Conservation (phyloP, 2,888 invertebrate species). For the Platerodrilus igneus region DNA sequence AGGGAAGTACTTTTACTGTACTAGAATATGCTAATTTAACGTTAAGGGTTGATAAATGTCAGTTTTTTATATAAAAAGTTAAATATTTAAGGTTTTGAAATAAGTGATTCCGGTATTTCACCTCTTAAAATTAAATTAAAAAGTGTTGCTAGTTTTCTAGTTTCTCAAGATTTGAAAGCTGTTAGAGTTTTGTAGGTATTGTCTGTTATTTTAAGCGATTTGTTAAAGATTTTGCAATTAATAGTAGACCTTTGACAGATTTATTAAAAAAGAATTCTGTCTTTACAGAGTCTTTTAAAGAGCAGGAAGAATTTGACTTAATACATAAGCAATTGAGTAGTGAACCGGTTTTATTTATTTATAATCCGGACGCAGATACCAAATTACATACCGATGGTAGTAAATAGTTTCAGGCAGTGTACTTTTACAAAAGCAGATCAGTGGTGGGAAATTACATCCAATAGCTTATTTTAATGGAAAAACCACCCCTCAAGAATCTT, state of each 20-base stretch:
- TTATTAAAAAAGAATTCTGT: conserved; percentile 24
- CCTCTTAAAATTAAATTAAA: conserved; percentile 4
- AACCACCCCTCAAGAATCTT: conserved; percentile 6
- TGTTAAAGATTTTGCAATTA: conserved; percentile 26
- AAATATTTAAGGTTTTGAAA: conserved; percentile 37
- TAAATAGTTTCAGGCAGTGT: conserved; percentile 27
- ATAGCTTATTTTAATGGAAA: conserved; percentile 11
- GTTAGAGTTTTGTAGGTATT: conserved; percentile 27
- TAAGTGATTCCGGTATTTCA: conserved; percentile 26
- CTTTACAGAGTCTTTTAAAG: conserved; percentile 23
- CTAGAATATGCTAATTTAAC: conserved; percentile 6
- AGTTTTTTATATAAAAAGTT: conserved; percentile 31
- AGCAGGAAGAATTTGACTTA: conserved; percentile 24
- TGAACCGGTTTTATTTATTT: conserved; percentile 29
- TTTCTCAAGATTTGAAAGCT: conserved; percentile 2
- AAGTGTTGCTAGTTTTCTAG: too few species aligned
- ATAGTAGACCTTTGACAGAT: conserved; percentile 25
- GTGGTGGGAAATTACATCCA: conserved; percentile 5
- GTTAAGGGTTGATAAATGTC: conserved; percentile 24
- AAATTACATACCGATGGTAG: conserved; percentile 30
- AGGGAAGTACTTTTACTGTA: too few species aligned
- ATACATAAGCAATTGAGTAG: conserved; percentile 20
- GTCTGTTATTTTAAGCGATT: too few species aligned
- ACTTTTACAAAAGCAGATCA: conserved; percentile 25
- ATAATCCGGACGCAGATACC: conserved; percentile 22